phyloP scores from a whole-genome alignment of 1,140 invertebrate genomes.

The Eubasilissa regina region DNA sequence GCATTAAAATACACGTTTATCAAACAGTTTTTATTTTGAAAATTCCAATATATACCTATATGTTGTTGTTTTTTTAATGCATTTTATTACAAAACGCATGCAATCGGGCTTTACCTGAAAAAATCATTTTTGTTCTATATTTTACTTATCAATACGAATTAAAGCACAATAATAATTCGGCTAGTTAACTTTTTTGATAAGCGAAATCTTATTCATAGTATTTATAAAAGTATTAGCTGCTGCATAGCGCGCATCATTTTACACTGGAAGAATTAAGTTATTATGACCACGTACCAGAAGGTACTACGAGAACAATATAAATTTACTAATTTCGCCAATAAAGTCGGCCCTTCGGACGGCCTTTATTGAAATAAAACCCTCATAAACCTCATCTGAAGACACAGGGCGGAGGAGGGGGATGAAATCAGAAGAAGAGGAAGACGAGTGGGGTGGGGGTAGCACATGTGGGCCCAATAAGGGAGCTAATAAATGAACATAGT shows the following conservation, averaged over 20 bases:
- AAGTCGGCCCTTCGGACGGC: conserved; percentile 48
- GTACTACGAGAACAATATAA: conserved; percentile 34
- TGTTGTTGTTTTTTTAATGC: no score
- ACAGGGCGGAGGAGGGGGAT: background rate
- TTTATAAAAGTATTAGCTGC: background rate
- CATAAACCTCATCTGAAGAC: conserved; percentile 27
- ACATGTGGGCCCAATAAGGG: conserved; percentile 59
- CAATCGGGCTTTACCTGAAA: no score
- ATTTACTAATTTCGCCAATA: conserved; percentile 50
- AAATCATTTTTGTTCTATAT: no score
- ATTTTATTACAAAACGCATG: no score
- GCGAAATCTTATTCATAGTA: no score
- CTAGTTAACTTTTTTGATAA: no score
- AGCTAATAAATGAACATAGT: conserved; percentile 60
- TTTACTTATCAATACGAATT: no score
- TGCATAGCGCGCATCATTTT: conserved; percentile 18
- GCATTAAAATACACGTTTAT: no score
- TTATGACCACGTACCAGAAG: conserved; percentile 1
- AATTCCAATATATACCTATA: no score
- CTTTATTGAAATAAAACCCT: conserved; percentile 47
- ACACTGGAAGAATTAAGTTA: background rate
- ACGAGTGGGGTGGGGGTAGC: conserved; percentile 38
- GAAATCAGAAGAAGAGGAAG: conserved; percentile 38
- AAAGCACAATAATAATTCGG: no score
- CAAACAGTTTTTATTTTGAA: no score